Evolutionary conservation across 1,140 invertebrate species (phyloP).

Genomic region (Nomia melanderi): DNA sequence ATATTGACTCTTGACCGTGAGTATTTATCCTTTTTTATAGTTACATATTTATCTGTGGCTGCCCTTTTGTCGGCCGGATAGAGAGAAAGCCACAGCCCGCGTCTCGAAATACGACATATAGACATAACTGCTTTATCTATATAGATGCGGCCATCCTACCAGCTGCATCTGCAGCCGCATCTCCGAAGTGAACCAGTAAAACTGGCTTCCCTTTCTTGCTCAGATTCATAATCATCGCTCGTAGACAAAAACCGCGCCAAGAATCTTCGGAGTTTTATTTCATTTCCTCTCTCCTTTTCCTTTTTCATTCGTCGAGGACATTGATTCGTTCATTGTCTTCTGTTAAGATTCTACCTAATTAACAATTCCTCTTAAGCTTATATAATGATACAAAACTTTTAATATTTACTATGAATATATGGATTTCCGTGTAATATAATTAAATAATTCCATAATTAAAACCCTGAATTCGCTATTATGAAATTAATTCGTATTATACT

Average conservation of each 20-base stretch:
- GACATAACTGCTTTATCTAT: constrained; percentile 63
- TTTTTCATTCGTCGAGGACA: background rate
- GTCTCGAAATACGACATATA: constrained; percentile 59
- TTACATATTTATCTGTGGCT: constrained; percentile 65
- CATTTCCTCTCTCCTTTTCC: background rate
- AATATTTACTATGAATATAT: too few relatives aligned
- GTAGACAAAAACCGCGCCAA: constrained; percentile 20
- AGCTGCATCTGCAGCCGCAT: constrained; percentile 66
- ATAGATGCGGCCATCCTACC: constrained; percentile 44
- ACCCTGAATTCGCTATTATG: too few relatives aligned
- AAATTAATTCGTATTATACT: too few relatives aligned
- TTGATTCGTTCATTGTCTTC: background rate
- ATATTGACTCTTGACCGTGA: constrained; percentile 73
- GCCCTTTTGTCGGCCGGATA: constrained; percentile 61
- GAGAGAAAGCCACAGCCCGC: constrained; percentile 58
- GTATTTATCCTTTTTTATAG: constrained; percentile 67
- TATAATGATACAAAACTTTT: too few relatives aligned
- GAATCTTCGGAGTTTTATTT: constrained; percentile 13
- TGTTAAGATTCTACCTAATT: too few relatives aligned
- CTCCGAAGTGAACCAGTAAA: constrained; percentile 54
- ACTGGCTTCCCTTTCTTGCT: constrained; percentile 52
- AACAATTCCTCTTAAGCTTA: background rate
- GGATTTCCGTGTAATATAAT: too few relatives aligned
- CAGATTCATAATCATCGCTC: constrained; percentile 6
- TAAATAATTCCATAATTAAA: too few relatives aligned